Conservation (phyloP, 2,113 vertebrate species). For the Pterophyllum scalare region DNA sequence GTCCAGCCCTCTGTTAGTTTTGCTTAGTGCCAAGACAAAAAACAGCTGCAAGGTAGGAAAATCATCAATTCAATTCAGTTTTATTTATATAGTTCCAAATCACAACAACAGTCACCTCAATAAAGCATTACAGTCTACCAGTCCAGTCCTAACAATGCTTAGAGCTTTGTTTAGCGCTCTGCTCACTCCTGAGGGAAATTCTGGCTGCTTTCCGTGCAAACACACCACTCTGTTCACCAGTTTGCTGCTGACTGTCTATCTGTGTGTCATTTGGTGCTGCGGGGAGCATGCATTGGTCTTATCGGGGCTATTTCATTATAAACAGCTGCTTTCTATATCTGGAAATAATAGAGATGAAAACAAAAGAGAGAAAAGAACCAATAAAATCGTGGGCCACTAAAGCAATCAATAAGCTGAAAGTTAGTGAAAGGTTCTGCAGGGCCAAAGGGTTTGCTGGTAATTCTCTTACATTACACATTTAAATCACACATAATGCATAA, state of each 20-base stretch:
- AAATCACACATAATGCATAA: background rate
- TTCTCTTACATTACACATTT: background rate
- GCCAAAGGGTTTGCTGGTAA: background rate
- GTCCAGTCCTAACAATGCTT: background rate
- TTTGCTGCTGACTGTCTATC: background rate
- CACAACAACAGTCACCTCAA: background rate
- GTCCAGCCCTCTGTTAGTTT: background rate
- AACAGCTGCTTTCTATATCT: constrained; percentile 5
- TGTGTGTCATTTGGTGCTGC: background rate
- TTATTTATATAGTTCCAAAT: too few relatives aligned
- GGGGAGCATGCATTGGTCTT: background rate
- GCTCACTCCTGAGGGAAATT: background rate
- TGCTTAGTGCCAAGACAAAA: background rate
- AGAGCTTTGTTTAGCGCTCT: background rate
- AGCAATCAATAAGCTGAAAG: background rate
- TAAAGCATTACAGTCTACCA: constrained; percentile 1
- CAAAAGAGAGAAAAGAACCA: background rate
- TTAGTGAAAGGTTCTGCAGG: background rate
- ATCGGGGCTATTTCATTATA: background rate
- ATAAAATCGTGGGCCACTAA: background rate
- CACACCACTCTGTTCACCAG: background rate
- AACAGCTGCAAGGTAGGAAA: background rate
- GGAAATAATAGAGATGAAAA: background rate
- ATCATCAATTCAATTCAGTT: too few relatives aligned
- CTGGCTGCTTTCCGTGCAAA: background rate